Conservation (phyloP, 2,888 invertebrate genomes). For the Sinopyrophorus schimmeli region DNA sequence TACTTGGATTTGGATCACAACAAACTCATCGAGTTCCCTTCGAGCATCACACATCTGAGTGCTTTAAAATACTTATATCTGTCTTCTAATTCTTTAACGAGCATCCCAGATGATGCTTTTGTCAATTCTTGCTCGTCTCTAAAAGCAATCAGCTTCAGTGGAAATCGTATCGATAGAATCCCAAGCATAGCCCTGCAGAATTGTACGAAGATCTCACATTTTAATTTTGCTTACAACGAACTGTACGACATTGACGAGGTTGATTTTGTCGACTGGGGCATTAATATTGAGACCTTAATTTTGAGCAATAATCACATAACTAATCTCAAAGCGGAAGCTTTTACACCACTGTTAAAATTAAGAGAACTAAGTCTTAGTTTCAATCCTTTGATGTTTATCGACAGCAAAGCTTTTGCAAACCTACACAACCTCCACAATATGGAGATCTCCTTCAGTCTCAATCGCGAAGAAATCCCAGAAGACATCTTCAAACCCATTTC, state of each 20-base stretch:
- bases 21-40: constrained; percentile 69
- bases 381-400: constrained; percentile 83
- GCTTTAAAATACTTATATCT: constrained; percentile 80
- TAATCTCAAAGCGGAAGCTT: constrained; percentile 70
- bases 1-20: constrained; percentile 85
- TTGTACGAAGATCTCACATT: constrained; percentile 78
- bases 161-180: constrained; percentile 75
- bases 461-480: constrained; percentile 77
- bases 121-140: constrained; percentile 63
- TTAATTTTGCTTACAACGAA: constrained; percentile 87
- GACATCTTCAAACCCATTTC: constrained; percentile 74
- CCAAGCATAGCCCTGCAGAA: constrained; percentile 71
- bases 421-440: constrained; percentile 77
- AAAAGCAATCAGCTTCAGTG: constrained; percentile 77
- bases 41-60: constrained; percentile 67
- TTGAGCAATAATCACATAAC: constrained; percentile 84
- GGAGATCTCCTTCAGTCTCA: constrained; percentile 84
- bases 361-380: constrained; percentile 90
- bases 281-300: constrained; percentile 76
- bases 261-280: constrained; percentile 79
- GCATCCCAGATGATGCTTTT: constrained; percentile 66
- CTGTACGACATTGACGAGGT: constrained; percentile 76
- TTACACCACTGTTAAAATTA: constrained; percentile 73
- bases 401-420: constrained; percentile 78
- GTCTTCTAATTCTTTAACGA: constrained; percentile 75